Base-by-base conservation (phyloP, 2,888 invertebrate genomes). In the Pandemis heparana region DNA sequence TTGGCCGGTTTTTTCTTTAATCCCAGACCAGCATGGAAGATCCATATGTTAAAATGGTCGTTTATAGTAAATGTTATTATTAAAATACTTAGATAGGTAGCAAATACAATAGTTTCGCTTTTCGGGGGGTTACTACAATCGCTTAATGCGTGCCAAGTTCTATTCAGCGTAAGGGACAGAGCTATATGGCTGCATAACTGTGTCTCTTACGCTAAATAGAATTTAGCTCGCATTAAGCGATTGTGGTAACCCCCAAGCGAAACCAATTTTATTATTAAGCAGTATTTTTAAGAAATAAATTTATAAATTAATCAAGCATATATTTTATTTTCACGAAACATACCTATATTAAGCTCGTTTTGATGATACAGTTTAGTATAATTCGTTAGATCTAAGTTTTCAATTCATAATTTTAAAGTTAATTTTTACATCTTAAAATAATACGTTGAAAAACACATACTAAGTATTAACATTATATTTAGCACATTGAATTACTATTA, bases 211-310 rank as follows among this genome's bases (percentile, higher is more conserved):
- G 1, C 23, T 32, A 4, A n/a, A n/a, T n/a, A 32, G 23, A 32
- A 32, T 4, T 32, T 32, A 4, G 23, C 2, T 4, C 23, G 23
- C 2, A 32, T 32, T 2, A 32, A 32, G 23, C 23, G 1, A 32
- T 32, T 4, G 23, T 32, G 2, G 23, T 32, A 32, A 2, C 23
- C 23, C 23, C 23, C 23, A 32, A 32, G 23, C 23, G 23, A 32
- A 32, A 32, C 23, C 23, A 53, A 53, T 18, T 5, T 56, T 23
- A 56, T 16, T 60, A n/a, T 60, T n/a, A 60, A 38, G 32, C 12
- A 62, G 71, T 67, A 71, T 71, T 71, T 39, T 41, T 59, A 53
- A 32, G 39, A 14, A 73, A 73, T 73, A 43, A 59, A 69, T 32
- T 2, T 32, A 14, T 63, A 48, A 51, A 59, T 63, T 48, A 48